These are phyloP conservation scores for Siderastrea radians DNA, from an alignment of 92 coral and sea anemone species.

Conservation along the genomic window DNA sequence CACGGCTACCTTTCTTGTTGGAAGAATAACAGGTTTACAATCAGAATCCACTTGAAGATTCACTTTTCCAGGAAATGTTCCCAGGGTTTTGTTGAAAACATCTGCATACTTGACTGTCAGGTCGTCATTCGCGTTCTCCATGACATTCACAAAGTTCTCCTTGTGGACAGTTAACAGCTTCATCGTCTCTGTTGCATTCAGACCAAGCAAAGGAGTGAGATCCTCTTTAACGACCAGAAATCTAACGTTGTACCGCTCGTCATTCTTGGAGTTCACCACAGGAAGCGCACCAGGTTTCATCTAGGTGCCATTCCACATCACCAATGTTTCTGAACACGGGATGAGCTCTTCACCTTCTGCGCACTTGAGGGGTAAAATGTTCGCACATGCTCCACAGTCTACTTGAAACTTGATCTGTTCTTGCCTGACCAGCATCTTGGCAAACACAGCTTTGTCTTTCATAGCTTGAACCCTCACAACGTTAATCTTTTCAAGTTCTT, in stretches of 20 bases:
- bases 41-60: constrained; percentile 32
- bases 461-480: too few relatives aligned
- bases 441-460: too few relatives aligned
- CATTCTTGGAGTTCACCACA: constrained; percentile 16
- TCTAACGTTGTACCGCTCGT: constrained; percentile 41
- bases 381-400: background rate
- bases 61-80: constrained; percentile 36
- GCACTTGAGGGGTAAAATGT: background rate
- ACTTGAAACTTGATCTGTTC: background rate
- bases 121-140: constrained; percentile 5
- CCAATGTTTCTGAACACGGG: background rate
- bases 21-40: constrained; percentile 7
- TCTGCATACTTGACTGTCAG: constrained; percentile 30
- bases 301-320: constrained; percentile 1
- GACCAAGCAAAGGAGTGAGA: constrained; percentile 29
- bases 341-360: background rate
- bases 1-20: background rate
- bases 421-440: too few relatives aligned
- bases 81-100: constrained; percentile 16
- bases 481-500: too few relatives aligned
- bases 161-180: constrained; percentile 50
- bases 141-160: constrained; percentile 19
- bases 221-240: constrained; percentile 22
- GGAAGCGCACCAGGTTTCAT: background rate
- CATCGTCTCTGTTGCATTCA: constrained; percentile 38